Percentiles rank a stretch among this genome's conserved stretches.
phyloP scores from a whole-genome alignment of 2,888 invertebrate species.

The Agrenia bidenticulata region DNA sequence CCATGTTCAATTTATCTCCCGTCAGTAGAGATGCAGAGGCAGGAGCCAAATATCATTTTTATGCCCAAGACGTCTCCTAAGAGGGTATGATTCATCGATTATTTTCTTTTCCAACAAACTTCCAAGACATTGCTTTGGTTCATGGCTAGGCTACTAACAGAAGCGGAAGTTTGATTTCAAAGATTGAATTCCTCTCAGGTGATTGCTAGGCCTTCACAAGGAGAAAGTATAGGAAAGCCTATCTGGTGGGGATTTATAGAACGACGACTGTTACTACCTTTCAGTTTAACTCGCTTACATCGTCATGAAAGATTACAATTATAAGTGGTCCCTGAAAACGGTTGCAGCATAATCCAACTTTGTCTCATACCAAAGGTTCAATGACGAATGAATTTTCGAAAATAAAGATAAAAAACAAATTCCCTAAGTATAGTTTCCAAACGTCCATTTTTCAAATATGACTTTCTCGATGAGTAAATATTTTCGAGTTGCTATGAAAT shows the following conservation, averaged over 20 bases:
- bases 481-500: not conserved
- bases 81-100: slow-evolving; percentile 19
- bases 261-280: no score
- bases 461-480: not conserved
- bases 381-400: slow-evolving; percentile 1
- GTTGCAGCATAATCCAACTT: no score
- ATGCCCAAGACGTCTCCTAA: slow-evolving; percentile 7
- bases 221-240: no score
- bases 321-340: not conserved
- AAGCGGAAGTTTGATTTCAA: slow-evolving; percentile 17
- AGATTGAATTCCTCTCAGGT: slow-evolving; percentile 18
- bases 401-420: not conserved
- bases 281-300: not conserved
- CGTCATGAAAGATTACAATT: slow-evolving; percentile 3
- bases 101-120: slow-evolving; percentile 12
- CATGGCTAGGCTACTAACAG: not conserved
- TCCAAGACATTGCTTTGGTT: not conserved
- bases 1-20: slow-evolving; percentile 16
- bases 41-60: slow-evolving; percentile 17
- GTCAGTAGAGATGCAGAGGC: slow-evolving; percentile 12
- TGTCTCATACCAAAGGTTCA: no score
- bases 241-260: no score
- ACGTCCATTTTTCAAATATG: not conserved
- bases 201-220: not conserved
- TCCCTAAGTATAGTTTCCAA: not conserved